These are phyloP conservation scores for Carassius carassius DNA, from an alignment of 2,113 vertebrate genomes.

Conservation along the genomic window DNA sequence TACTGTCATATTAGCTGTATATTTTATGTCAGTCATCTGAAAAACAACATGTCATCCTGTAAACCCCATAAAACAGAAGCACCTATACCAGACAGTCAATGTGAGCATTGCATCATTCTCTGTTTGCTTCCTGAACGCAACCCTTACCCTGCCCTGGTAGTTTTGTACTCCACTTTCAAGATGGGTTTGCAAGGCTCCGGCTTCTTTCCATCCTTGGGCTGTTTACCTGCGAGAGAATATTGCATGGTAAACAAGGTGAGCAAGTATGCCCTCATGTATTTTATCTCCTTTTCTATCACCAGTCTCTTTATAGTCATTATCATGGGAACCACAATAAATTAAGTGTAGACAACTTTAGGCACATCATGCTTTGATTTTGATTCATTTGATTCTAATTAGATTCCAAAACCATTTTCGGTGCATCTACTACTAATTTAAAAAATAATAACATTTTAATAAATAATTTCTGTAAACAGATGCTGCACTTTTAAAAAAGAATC, in stretches of 20 bases:
- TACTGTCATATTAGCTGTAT: neutral
- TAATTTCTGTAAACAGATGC: neutral
- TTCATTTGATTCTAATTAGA: neutral
- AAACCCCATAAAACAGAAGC: slow-evolving; percentile 1
- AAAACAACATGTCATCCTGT: neutral
- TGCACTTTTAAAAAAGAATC: neutral
- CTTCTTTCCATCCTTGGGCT: slow-evolving; percentile 97
- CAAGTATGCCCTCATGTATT: neutral
- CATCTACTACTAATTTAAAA: neutral
- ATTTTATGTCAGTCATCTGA: neutral
- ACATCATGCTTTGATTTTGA: neutral
- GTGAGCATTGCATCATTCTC: neutral
- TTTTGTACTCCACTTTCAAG: slow-evolving; percentile 98
- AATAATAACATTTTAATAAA: neutral
- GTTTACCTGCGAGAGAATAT: slow-evolving; percentile 84
- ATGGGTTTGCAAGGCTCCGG: slow-evolving; percentile 98
- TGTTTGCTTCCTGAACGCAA: neutral
- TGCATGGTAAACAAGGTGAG: neutral
- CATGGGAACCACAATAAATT: neutral
- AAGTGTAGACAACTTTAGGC: neutral
- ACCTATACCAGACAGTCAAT: neutral
- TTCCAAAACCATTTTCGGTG: neutral
- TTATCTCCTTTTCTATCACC: neutral
- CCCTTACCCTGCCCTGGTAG: slow-evolving; percentile 88
- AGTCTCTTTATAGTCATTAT: neutral